Evolutionary conservation across 1,140 invertebrate species (phyloP), one percentile per base, ranked within the genome.

Genomic region (Nasonia vitripennis): DNA sequence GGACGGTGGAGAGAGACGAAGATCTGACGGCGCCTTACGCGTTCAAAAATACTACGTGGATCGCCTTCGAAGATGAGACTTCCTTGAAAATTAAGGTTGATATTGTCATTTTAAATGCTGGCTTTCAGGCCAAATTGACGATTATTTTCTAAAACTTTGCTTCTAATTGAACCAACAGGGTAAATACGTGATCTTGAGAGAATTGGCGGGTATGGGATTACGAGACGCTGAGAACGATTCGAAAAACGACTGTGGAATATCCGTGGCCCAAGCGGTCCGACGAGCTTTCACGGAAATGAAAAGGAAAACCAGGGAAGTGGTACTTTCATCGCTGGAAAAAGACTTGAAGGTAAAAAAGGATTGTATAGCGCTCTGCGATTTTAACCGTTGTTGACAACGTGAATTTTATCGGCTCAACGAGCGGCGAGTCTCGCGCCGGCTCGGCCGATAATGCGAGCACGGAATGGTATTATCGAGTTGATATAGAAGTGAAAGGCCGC

Each of bases 21-120:
- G 96, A 97, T 93, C 93, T 97, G 23, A 96, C 96, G 0, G 96
- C 95, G 51, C 96, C 96, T 82, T 97, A 97, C 88, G 96, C 96
- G 84, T 97, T 96, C 89, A 95, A 95, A 89, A 94, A 96, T 89
- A 94, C 94, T 31, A 94, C 95, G 12, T 97, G 96, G 96, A 94
- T 97, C 48, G 96, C 96, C 67, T 97, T 97, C 88, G 96, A 97
- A 89, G 96, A 97, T 90, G 91, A 95, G 34, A 95, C 92, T 85
- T 93, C 96, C 70, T 94, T 96, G 14, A 95, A 95, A 88, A 97
- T 97, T 83, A 97, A 97, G 93, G 96, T 96, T 89, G 70, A 77
- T 79, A 79, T 87, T 17, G 81, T 55, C 79, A 68, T 17, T 27
- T n/a, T 51, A 12, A 51, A 51, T 17, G 48, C 12, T 17, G 14